Evolutionary conservation across 2,888 invertebrate species (phyloP).

Genomic region (Smittia sp.): DNA sequence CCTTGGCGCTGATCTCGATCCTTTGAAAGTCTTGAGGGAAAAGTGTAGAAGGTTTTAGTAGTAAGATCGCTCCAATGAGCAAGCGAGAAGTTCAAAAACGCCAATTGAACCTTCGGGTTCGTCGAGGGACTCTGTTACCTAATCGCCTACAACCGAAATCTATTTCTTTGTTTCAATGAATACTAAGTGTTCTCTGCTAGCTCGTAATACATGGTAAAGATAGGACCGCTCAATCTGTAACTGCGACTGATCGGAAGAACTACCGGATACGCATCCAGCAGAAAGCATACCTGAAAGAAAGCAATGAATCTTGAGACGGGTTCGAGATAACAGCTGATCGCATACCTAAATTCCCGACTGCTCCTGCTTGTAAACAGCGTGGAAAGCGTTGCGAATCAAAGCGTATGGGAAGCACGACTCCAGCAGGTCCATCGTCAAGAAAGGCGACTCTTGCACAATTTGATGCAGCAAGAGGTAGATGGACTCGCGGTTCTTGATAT

Average conservation of each 20-base stretch:
- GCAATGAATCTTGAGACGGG: neutral
- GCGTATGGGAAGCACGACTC: slow-evolving; percentile 99
- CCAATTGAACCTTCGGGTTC: no score
- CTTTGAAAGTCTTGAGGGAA: no score
- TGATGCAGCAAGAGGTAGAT: slow-evolving; percentile 95
- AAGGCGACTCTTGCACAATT: slow-evolving; percentile 97
- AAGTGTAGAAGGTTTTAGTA: no score
- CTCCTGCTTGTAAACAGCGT: slow-evolving; percentile 90
- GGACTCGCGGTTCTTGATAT: slow-evolving; percentile 90
- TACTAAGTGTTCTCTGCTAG: slow-evolving; percentile 16
- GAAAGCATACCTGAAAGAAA: neutral
- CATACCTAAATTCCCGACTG: slow-evolving; percentile 17
- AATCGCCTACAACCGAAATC: neutral
- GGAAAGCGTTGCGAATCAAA: slow-evolving; percentile 95
- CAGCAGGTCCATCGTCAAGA: slow-evolving; percentile 95
- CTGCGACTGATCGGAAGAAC: slow-evolving; percentile 18
- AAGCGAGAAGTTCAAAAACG: no score
- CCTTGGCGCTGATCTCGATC: no score
- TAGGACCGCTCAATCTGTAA: neutral
- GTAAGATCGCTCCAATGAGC: no score
- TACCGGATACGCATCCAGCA: slow-evolving; percentile 20
- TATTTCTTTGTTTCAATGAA: neutral
- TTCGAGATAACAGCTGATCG: neutral
- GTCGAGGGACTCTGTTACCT: no score
- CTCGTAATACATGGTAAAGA: neutral